Conservation (phyloP, 2,888 invertebrate genomes). For the Drosophila peninsularis region DNA sequence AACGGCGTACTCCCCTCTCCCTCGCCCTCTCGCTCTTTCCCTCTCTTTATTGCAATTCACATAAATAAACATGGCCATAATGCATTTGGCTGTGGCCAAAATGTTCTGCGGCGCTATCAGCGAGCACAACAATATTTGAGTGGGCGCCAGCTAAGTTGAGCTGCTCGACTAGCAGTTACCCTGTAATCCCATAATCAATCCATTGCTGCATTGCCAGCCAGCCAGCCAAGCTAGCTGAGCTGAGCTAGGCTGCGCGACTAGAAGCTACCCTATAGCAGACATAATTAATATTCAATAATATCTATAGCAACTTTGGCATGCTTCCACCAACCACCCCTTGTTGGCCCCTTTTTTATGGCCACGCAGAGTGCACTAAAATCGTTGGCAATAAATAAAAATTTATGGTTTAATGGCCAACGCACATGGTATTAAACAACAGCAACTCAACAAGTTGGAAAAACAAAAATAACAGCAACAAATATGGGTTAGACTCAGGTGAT, state of each 20-base stretch:
- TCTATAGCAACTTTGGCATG: background rate
- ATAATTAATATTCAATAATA: background rate
- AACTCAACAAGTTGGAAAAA: conserved; percentile 21
- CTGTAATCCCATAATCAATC: background rate
- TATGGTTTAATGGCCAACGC: conserved; percentile 55
- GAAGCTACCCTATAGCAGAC: background rate
- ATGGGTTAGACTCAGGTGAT: conserved; percentile 13
- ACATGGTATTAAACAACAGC: conserved; percentile 38
- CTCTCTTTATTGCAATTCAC: conserved; percentile 27
- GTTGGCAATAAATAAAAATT: conserved; percentile 49
- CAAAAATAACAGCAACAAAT: background rate
- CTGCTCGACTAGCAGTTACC: background rate
- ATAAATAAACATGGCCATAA: conserved; percentile 47
- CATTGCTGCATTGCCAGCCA: background rate
- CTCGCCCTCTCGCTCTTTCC: background rate
- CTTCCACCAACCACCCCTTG: background rate
- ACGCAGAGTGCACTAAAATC: conserved; percentile 11
- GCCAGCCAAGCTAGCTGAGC: background rate
- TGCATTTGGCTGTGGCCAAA: conserved; percentile 20
- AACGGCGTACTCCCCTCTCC: conserved; percentile 7
- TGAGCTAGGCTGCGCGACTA: background rate
- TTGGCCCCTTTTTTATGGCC: conserved; percentile 5
- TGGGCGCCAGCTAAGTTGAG: background rate
- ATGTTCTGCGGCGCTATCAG: conserved; percentile 2
- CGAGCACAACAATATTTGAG: background rate